Percentiles rank a stretch among this genome's conserved stretches.
These are phyloP conservation scores for Campoplex capitator DNA, from an alignment of 2,888 invertebrate species.

Conservation along the genomic window DNA sequence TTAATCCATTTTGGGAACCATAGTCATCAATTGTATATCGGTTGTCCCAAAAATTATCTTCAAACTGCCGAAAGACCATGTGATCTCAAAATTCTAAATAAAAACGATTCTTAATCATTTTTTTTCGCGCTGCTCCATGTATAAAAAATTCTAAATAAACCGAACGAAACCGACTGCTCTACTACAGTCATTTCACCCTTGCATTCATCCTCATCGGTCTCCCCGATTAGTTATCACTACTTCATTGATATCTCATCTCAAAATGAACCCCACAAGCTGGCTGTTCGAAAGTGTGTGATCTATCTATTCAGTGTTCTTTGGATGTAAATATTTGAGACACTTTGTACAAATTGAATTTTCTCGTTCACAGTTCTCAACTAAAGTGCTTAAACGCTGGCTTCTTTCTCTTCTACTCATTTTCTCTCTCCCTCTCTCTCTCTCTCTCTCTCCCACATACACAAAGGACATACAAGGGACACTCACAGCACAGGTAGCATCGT, in stretches of 20 bases:
- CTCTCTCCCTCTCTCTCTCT: slow-evolving; percentile 23
- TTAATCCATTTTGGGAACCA: slow-evolving; percentile 75
- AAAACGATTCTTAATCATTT: neutral
- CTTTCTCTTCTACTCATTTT: slow-evolving; percentile 26
- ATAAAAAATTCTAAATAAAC: neutral
- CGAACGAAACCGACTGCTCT: neutral
- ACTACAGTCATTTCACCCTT: neutral
- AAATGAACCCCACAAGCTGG: no score
- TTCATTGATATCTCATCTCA: neutral
- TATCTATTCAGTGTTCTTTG: no score
- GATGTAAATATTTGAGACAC: neutral
- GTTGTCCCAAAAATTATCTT: neutral
- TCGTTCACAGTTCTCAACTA: slow-evolving; percentile 60
- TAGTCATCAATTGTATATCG: slow-evolving; percentile 64
- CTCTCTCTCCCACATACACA: slow-evolving; percentile 1
- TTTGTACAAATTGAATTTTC: slow-evolving; percentile 33
- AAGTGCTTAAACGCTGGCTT: slow-evolving; percentile 73
- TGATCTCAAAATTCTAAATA: neutral
- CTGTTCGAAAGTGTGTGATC: no score
- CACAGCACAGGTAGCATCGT: slow-evolving; percentile 81
- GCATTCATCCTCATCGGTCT: neutral
- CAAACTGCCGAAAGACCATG: neutral
- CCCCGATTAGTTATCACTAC: neutral
- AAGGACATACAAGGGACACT: neutral
- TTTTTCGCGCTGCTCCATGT: neutral